A percentile compares a stretch with the other conserved stretches of the same genome.
These are phyloP conservation scores for Aporrectodea caliginosa DNA, from an alignment of 1,140 invertebrate genomes.

Conservation along the genomic window DNA sequence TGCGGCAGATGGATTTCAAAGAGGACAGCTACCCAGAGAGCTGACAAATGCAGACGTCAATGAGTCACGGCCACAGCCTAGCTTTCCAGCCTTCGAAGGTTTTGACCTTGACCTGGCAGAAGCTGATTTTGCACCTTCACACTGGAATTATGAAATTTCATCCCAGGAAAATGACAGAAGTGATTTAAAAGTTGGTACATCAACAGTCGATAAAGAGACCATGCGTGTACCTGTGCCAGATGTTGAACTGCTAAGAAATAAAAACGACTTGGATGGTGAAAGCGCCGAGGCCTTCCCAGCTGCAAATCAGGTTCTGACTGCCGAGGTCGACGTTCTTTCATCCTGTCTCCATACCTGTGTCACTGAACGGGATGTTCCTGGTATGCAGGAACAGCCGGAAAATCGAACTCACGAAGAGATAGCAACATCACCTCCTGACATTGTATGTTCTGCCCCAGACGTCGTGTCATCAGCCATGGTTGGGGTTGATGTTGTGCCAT, in stretches of 20 bases:
- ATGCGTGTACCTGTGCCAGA: neutral
- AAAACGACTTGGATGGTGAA: neutral
- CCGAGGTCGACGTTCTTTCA: neutral
- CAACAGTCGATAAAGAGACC: neutral
- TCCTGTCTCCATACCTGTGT: neutral
- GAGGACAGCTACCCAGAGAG: slow-evolving; percentile 6
- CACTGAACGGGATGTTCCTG: neutral
- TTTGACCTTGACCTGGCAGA: slow-evolving; percentile 4
- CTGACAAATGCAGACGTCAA: slow-evolving; percentile 21
- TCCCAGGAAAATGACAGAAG: neutral
- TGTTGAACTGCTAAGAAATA: neutral
- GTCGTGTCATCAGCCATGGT: neutral
- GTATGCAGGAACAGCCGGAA: neutral
- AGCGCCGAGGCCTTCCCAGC: neutral
- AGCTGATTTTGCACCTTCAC: neutral
- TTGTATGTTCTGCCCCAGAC: neutral
- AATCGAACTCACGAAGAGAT: neutral
- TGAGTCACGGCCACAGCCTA: neutral
- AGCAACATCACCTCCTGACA: neutral
- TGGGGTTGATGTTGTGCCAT: neutral
- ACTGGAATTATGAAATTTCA: neutral
- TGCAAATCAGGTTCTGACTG: neutral
- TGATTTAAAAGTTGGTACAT: neutral
- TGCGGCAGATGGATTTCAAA: neutral
- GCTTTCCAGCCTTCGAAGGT: slow-evolving; percentile 26